Percentiles rank a stretch among this genome's conserved stretches.
Conservation (phyloP, 2,888 invertebrate species). For the Osedax frankpressi region DNA sequence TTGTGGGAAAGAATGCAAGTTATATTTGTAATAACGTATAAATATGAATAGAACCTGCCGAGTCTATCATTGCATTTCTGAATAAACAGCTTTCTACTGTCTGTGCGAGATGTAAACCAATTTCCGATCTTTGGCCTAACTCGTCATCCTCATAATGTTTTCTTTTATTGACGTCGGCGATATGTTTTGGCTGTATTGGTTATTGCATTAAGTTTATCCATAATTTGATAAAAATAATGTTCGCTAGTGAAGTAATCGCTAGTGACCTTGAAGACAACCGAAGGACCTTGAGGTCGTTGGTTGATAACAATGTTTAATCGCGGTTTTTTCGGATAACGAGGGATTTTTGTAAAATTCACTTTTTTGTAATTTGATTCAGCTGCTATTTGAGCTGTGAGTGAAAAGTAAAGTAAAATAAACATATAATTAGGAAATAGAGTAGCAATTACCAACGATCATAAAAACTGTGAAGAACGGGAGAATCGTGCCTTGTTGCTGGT, state of each 20-base stretch:
- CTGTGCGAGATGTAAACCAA: not conserved
- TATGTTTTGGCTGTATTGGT: not conserved
- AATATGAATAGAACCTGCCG: too few species aligned
- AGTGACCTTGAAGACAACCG: not conserved
- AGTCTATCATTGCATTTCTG: too few species aligned
- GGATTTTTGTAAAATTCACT: not conserved
- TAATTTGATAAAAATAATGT: not conserved
- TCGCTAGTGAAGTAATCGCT: not conserved
- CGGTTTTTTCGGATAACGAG: not conserved
- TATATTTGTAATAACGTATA: too few species aligned
- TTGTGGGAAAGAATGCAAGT: too few species aligned
- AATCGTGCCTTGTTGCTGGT: slow-evolving; percentile 10
- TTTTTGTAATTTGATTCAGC: not conserved
- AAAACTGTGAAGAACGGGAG: not conserved
- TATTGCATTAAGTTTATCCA: too few species aligned
- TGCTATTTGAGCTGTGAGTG: not conserved
- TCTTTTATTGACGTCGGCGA: not conserved
- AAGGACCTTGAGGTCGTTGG: not conserved
- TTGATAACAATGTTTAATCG: not conserved
- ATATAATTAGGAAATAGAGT: too few species aligned
- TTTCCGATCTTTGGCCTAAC: not conserved
- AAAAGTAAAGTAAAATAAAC: too few species aligned
- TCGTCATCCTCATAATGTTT: not conserved
- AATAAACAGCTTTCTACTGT: too few species aligned
- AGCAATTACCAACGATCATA: not conserved